A percentile compares a stretch with the other conserved stretches of the same genome.
These are phyloP conservation scores for Pterocles orientalis DNA, from an alignment of 2,113 vertebrate genomes.

Conservation along the genomic window DNA sequence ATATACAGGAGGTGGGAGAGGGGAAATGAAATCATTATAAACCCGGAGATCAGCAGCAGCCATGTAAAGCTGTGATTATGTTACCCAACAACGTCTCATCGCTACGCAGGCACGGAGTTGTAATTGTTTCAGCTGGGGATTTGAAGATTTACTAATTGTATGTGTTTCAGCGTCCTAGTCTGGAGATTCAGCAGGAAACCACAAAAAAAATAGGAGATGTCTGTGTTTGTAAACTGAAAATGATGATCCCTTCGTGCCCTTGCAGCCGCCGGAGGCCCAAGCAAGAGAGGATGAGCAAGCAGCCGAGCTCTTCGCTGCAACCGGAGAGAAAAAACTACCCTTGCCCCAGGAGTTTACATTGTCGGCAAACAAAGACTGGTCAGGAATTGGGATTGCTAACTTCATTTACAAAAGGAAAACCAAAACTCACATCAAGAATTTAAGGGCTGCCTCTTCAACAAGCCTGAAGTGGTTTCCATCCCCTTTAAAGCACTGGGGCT, in stretches of 20 bases:
- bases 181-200: constrained; percentile 51
- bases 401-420: constrained; percentile 32
- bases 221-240: constrained; percentile 54
- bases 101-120: background rate
- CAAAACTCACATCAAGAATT: background rate
- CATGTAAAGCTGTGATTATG: constrained; percentile 39
- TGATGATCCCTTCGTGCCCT: constrained; percentile 1
- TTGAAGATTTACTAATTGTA: constrained; percentile 43
- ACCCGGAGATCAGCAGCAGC: constrained; percentile 44
- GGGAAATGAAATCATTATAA: constrained; percentile 73
- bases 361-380: constrained; percentile 41
- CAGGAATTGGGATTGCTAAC: background rate
- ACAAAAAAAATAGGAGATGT: constrained; percentile 37
- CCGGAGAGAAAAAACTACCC: background rate
- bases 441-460: background rate
- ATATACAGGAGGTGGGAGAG: constrained; percentile 60
- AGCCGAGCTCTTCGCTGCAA: background rate
- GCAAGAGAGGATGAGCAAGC: background rate
- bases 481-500: background rate
- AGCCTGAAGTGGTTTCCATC: background rate
- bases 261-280: constrained; percentile 13
- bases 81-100: background rate
- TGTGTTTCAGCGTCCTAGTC: constrained; percentile 22
- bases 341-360: constrained; percentile 42
- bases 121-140: constrained; percentile 49